Base-by-base conservation (phyloP, 2,888 invertebrate genomes). In the Sisyra terminalis region DNA sequence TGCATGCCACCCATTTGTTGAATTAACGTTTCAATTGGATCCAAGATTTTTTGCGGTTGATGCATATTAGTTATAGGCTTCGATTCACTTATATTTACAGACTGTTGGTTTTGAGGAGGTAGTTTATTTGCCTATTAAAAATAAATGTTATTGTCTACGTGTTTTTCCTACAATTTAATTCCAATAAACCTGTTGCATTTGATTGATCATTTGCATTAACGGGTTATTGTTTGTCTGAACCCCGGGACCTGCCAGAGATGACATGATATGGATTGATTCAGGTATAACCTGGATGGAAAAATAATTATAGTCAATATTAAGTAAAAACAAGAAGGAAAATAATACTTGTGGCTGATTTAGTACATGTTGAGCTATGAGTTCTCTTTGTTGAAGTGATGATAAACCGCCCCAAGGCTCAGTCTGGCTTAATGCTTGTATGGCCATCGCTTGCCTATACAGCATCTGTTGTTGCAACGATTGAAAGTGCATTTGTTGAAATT, bases 171-270 rank as follows among this genome's bases (percentile, higher is more conserved):
- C 7, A 16, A 4, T 7, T 10, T 38, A 16, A 15, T 38, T 11
- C n/a, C n/a, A 18, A 29, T 16, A 18, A 17, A 37, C 37, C 37
- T 37, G 37, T 52, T 70, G 70, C 62, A 70, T 65, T 54, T 70
- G 70, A 55, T 58, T 67, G 44, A 70, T 67, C 54, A 70, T 62
- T 46, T 68, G 67, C 61, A 70, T 66, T 39, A 71, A 60, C 44
- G 70, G 67, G 57, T 68, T 70, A 24, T 24, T 24, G 35, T 66
- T 52, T 29, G 56, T 55, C 35, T 62, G 52, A n/a, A 60, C 53
- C 9, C 52, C 42, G 11, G 29, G 15, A 17, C 15, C 34, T 5
- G 59, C 50, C 15, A 56, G 3, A 5, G 24, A 52, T 50, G 61
- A 59, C 44, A 57, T 55, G 45, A 63, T 58, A 50, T 61, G 64